These are phyloP conservation scores for Sebastes nivosus DNA, from an alignment of 2,797 vertebrate genomes.

Conservation along the genomic window DNA sequence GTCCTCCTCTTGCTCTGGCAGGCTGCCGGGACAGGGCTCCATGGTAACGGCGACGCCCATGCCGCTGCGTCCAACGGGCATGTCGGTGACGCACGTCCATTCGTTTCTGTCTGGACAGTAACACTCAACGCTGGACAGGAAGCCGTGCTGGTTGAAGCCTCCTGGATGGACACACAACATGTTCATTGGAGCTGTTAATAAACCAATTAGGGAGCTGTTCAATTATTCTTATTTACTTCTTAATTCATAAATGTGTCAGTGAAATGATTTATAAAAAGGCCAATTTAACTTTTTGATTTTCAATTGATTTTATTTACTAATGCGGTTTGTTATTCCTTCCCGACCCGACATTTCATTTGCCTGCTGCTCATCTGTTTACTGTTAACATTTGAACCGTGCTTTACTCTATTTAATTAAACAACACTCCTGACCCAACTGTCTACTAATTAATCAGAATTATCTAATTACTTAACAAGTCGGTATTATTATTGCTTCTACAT, in stretches of 20 bases:
- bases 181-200: conserved; percentile 1
- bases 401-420: conserved; percentile 24
- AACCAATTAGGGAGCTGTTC: not conserved
- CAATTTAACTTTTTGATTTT: not conserved
- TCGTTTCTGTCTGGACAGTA: conserved; percentile 82
- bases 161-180: conserved; percentile 63
- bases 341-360: not conserved
- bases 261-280: not conserved
- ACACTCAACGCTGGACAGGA: conserved; percentile 84
- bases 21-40: conserved; percentile 86
- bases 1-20: conserved; percentile 72
- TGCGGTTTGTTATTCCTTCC: not conserved
- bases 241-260: not conserved
- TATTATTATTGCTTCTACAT: not conserved
- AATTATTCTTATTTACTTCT: not conserved
- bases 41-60: conserved; percentile 88
- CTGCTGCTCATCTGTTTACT: not conserved
- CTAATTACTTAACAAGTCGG: not conserved
- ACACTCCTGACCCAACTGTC: not conserved
- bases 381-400: not conserved
- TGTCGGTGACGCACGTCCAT: conserved; percentile 80
- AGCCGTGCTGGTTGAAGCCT: conserved; percentile 86
- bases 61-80: conserved; percentile 83
- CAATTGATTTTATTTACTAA: not conserved
- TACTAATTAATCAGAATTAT: not conserved